phyloP scores from a whole-genome alignment of 2,113 vertebrate species.

The Thymallus thymallus region DNA sequence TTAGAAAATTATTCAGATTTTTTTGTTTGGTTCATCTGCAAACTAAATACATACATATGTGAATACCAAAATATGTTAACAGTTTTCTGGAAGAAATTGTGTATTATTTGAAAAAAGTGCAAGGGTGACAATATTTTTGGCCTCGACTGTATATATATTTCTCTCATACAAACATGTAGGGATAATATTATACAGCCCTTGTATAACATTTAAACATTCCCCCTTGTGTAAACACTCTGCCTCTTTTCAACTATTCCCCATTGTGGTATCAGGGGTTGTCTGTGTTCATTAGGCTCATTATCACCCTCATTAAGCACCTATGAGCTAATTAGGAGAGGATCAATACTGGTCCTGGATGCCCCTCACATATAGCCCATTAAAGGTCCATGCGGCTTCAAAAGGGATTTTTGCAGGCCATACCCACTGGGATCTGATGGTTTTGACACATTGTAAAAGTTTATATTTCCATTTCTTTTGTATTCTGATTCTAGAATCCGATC shows the following conservation, averaged over 20 bases:
- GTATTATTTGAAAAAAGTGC: too few species aligned
- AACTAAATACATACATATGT: too few species aligned
- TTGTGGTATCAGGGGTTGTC: slow-evolving; percentile 42
- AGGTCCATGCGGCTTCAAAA: slow-evolving; percentile 52
- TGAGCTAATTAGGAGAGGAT: slow-evolving; percentile 64
- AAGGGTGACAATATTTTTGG: too few species aligned
- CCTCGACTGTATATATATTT: too few species aligned
- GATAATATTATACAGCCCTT: background rate
- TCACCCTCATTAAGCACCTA: slow-evolving; percentile 63
- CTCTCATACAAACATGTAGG: background rate
- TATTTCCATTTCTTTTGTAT: slow-evolving; percentile 35
- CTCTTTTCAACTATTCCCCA: slow-evolving; percentile 14
- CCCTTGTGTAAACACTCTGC: slow-evolving; percentile 16
- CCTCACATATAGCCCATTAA: slow-evolving; percentile 36
- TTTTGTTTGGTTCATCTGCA: too few species aligned
- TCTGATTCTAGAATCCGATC: slow-evolving; percentile 38
- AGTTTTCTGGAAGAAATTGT: too few species aligned
- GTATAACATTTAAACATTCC: too few species aligned
- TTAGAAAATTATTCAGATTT: too few species aligned
- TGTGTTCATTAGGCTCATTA: slow-evolving; percentile 55
- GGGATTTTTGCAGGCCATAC: slow-evolving; percentile 29
- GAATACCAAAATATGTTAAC: too few species aligned
- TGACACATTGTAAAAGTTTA: slow-evolving; percentile 51
- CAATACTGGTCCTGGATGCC: slow-evolving; percentile 62
- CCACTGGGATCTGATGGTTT: slow-evolving; percentile 34